Base-by-base conservation (phyloP, 2,113 vertebrate genomes). In the Aegithalos caudatus region DNA sequence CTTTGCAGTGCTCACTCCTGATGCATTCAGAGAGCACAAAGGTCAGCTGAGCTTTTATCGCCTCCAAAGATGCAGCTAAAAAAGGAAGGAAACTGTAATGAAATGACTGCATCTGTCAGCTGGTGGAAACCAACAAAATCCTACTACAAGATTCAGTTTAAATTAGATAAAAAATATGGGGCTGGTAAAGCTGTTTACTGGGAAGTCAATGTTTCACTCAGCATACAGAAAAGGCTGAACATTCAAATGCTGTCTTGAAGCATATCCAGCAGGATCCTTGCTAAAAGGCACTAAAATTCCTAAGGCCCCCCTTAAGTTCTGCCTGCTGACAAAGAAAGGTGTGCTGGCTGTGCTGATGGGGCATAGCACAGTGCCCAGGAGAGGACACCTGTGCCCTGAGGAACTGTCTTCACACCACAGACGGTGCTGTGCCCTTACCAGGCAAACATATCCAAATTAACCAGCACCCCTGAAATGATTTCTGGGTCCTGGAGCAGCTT, bases 1-100 rank as follows among this genome's bases (percentile, higher is more conserved):
- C 91, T 92, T 95, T 87, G 65, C 92, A 87, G 83, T 2, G 12
- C 91, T 95, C 94, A 95, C 91, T 96, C 96, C 95, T 97, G 93
- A 94, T 84, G 91, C 92, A 95, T 96, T 95, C 91, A 1, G 81
- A 91, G 91, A 94, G 92, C 92, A 87, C 84, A 81, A 86, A 95
- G 95, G 95, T 96, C 96, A 97, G 48, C 69, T 18, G 51, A 95
- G 96, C 94, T 95, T 96, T 95, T 88, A 94, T 85, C 19, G 65
- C 61, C 86, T 94, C 92, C 77, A 71, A 86, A 95, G 93, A 91
- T 92, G 81, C 86, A 61, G 91, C 89, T 92, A 91, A 94, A 96
- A 91, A 96, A 90, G 91, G 81, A 95, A 94, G 77, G 81, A 89
- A 94, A 91, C 88, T 53, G 69, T 94, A 95, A 96, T 76, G 89